Evolutionary conservation across 2,797 vertebrate species (phyloP).

Genomic region (Sparus aurata): DNA sequence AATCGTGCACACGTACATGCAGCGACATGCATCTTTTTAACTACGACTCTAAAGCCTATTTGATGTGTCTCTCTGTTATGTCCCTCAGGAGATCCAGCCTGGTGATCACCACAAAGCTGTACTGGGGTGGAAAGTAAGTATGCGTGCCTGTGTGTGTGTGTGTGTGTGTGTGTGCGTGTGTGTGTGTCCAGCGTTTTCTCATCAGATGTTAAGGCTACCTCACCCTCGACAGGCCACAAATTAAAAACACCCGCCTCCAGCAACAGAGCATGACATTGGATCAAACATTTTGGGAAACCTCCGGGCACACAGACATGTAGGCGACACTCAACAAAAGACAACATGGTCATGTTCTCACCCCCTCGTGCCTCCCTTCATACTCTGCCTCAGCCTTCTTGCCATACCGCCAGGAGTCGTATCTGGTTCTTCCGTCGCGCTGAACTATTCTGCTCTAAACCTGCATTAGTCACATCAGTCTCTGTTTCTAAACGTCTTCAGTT

Average conservation of each 20-base stretch:
- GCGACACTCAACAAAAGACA: conserved; percentile 31
- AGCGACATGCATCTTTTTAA: conserved; percentile 4
- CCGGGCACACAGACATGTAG: conserved; percentile 18
- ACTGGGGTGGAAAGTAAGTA: conserved; percentile 99
- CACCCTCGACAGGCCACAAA: conserved; percentile 19
- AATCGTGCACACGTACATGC: background rate
- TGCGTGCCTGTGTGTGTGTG: conserved; percentile 9
- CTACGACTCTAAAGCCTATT: conserved; percentile 3
- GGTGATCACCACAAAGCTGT: conserved; percentile 98
- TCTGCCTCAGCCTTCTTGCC: conserved; percentile 34
- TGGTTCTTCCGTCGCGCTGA: conserved; percentile 51
- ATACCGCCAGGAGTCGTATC: conserved; percentile 45
- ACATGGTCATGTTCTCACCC: conserved; percentile 17
- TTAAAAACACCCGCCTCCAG: conserved; percentile 32
- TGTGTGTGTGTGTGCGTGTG: conserved; percentile 7
- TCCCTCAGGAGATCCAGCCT: conserved; percentile 93
- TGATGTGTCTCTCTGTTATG: conserved; percentile 55
- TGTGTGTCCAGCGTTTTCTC: conserved; percentile 4
- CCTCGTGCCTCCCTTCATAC: conserved; percentile 25
- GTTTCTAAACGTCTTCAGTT: conserved; percentile 41
- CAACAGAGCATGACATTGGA: conserved; percentile 41
- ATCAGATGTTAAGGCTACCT: conserved; percentile 36
- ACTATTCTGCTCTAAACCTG: conserved; percentile 50
- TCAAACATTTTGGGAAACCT: conserved; percentile 39
- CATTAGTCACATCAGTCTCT: conserved; percentile 48